Evolutionary conservation across 2,888 invertebrate genomes (phyloP), one percentile per base, ranked within the genome.

Genomic region (Watsonalla cultraria): DNA sequence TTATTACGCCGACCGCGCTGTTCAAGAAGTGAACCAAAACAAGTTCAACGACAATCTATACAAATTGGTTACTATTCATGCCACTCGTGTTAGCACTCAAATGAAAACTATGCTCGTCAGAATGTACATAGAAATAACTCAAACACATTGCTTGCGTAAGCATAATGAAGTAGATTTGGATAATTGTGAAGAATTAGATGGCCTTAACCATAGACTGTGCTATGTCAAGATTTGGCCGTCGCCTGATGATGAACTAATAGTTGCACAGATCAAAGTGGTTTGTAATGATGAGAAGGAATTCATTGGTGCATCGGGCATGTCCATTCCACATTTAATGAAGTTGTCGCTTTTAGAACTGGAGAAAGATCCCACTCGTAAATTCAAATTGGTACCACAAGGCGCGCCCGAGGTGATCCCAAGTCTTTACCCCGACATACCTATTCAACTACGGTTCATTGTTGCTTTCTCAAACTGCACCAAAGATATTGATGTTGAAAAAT

Each of bases 91-190:
- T 24, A 76, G 68, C 58, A 55, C 67, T 2, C 81, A 78, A 47
- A 84, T 84, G 82, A 72, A 74, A 24, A 70, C 73, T 2, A 62
- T 64, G 13, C 71, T 78, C 58, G 66, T 84, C 6, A 74, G 78
- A 58, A 80, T 88, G 82, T 87, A 77, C 57, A 70, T 88, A 37
- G 87, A 87, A 74, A 67, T 76, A 14, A 84, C 81, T 2, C 73
- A 74, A 53, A 86, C 88, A 11, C 86, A 62, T 56, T 87, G 87
- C 56, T 60, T 86, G 58, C 71, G 77, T 9, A 69, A 72, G 45
- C 65, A 76, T 48, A 69, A 66, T 47, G 70, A 72, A 46, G 51
- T 54, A 7, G 68, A 76, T 51, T 54, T 85, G 8, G 15, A 59
- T 2, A 57, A 73, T 14, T 87, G 88, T 62, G 86, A 85, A 13